Conservation (phyloP, 2,888 invertebrate species). For the Drosophila robusta region DNA sequence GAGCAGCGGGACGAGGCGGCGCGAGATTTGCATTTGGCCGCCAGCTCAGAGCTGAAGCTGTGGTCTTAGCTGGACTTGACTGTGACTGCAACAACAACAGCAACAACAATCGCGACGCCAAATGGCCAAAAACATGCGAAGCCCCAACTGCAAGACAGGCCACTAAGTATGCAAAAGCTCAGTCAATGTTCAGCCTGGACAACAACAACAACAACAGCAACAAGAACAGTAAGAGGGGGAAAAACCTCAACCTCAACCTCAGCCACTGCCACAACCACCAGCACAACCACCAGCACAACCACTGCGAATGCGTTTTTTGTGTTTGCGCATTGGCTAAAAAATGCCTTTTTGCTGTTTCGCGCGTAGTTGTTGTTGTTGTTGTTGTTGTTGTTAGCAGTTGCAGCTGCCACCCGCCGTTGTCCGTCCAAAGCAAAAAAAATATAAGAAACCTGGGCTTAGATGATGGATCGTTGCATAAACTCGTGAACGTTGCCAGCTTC, state of each 20-base stretch:
- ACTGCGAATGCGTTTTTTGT: slow-evolving; percentile 75
- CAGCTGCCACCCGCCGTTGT: slow-evolving; percentile 65
- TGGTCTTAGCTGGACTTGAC: slow-evolving; percentile 37
- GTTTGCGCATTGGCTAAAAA: slow-evolving; percentile 64
- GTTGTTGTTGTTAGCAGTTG: slow-evolving; percentile 41
- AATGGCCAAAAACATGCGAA: slow-evolving; percentile 77
- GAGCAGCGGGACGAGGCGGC: slow-evolving; percentile 21
- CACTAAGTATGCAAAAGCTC: slow-evolving; percentile 50
- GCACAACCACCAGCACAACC: slow-evolving; percentile 20
- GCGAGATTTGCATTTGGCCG: slow-evolving; percentile 76
- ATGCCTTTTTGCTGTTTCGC: slow-evolving; percentile 65
- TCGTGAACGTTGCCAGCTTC: slow-evolving; percentile 50
- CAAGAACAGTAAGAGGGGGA: slow-evolving; percentile 16
- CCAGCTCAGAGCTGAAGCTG: slow-evolving; percentile 43
- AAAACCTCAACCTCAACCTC: slow-evolving; percentile 3
- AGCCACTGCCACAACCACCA: slow-evolving; percentile 36
- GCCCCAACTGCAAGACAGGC: slow-evolving; percentile 27
- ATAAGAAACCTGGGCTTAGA: slow-evolving; percentile 43
- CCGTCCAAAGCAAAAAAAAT: slow-evolving; percentile 9
- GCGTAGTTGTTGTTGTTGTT: slow-evolving; percentile 30
- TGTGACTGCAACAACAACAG: slow-evolving; percentile 34
- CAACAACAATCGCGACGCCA: slow-evolving; percentile 32
- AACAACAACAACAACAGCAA: slow-evolving; percentile 29
- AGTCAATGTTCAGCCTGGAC: slow-evolving; percentile 36
- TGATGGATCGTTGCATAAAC: slow-evolving; percentile 77